phyloP scores from a whole-genome alignment of 2,797 vertebrate genomes.

The Varecia variegata region DNA sequence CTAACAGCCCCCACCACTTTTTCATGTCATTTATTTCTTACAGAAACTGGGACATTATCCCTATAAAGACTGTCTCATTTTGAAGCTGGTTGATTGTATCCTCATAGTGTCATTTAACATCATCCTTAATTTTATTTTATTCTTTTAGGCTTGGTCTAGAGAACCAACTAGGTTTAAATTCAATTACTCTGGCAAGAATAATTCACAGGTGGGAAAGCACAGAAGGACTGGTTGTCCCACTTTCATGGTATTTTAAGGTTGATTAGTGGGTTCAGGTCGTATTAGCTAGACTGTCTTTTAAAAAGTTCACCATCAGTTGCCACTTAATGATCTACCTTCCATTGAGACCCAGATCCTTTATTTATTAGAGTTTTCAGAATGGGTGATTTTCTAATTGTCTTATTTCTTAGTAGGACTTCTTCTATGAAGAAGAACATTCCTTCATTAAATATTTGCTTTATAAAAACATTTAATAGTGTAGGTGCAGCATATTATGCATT shows the following conservation, averaged over 20 bases:
- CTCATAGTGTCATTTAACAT: background rate
- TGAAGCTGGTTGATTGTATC: background rate
- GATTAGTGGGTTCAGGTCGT: background rate
- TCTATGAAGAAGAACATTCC: background rate
- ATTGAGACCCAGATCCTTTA: background rate
- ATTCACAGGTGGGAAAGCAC: background rate
- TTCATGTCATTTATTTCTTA: slow-evolving; percentile 21
- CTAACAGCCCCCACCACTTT: background rate
- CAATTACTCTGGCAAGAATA: slow-evolving; percentile 42
- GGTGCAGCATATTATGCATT: background rate
- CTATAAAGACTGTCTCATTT: background rate
- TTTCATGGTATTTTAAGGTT: background rate
- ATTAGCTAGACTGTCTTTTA: background rate
- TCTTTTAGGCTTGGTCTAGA: background rate
- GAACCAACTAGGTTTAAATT: background rate
- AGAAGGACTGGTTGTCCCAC: background rate
- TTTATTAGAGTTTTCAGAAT: background rate
- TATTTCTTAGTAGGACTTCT: background rate
- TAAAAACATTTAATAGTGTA: background rate
- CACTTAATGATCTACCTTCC: background rate
- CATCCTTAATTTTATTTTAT: background rate
- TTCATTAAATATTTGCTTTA: background rate
- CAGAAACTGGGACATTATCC: background rate
- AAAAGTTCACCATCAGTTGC: background rate
- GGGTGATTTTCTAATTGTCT: background rate